Percentiles rank a stretch among this genome's conserved stretches.
phyloP scores from a whole-genome alignment of 2,797 vertebrate species.

The Argentina silus region DNA sequence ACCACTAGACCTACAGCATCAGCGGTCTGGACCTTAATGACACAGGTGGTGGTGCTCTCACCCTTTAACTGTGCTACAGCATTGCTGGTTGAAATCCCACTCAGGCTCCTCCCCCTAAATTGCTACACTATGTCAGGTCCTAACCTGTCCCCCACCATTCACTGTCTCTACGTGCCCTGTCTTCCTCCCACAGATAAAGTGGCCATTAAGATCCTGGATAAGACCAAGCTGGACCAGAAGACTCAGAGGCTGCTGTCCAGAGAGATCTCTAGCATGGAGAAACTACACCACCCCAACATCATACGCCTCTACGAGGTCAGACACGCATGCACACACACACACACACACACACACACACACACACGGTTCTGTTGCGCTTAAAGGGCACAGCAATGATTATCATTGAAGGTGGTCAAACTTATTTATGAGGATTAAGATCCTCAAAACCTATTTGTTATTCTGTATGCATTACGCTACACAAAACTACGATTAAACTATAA shows the following conservation, averaged over 20 bases:
- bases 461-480: too few species aligned
- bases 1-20: background rate
- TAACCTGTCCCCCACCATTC: constrained; percentile 53
- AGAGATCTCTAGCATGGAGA: constrained; percentile 99
- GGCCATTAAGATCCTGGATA: constrained; percentile 98
- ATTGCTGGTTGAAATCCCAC: too few species aligned
- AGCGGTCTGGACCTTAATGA: background rate
- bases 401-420: too few species aligned
- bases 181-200: constrained; percentile 87
- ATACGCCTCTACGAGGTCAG: constrained; percentile 92
- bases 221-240: constrained; percentile 95
- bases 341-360: background rate
- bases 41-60: too few species aligned
- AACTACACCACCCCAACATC: constrained; percentile 95
- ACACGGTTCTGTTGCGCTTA: background rate
- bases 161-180: constrained; percentile 2
- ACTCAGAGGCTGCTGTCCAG: constrained; percentile 91
- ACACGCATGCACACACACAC: background rate
- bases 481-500: too few species aligned
- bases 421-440: too few species aligned
- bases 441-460: too few species aligned
- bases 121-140: background rate
- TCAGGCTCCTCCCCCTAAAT: too few species aligned
- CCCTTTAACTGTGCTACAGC: background rate
- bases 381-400: too few species aligned